Conservation (phyloP, 2,797 vertebrate species). For the Spatula clypeata region DNA sequence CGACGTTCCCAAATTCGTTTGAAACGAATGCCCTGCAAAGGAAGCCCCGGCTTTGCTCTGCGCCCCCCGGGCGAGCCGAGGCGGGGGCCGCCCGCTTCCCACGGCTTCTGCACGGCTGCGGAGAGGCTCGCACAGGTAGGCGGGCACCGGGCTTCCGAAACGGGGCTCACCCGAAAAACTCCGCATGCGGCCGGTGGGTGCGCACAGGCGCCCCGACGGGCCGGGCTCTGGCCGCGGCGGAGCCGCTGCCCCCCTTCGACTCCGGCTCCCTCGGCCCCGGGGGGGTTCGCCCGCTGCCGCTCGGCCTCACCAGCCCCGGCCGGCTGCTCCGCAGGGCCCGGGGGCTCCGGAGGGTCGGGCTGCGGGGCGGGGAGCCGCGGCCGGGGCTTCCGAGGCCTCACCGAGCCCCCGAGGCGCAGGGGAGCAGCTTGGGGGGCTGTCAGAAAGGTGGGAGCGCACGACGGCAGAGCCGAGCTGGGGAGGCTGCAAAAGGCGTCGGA, state of each 20-base stretch:
- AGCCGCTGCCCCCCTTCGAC: neutral
- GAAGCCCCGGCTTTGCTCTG: neutral
- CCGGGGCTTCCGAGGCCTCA: neutral
- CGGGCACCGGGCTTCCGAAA: neutral
- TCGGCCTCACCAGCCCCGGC: neutral
- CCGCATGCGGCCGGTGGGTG: no score
- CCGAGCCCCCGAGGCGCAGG: neutral
- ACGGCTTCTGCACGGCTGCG: neutral
- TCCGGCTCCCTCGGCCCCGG: no score
- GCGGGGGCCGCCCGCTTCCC: neutral
- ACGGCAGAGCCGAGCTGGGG: neutral
- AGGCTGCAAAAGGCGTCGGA: neutral
- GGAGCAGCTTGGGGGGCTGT: neutral
- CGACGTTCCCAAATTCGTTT: neutral
- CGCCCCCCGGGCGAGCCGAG: neutral
- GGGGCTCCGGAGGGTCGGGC: neutral
- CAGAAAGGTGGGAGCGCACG: neutral
- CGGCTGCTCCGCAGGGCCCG: neutral
- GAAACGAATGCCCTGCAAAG: conserved; percentile 42
- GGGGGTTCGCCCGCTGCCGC: neutral
- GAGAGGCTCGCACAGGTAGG: neutral
- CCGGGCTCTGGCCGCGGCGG: neutral
- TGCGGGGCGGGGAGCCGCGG: neutral
- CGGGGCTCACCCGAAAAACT: neutral
- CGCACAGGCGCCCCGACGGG: neutral